Base-by-base conservation (phyloP, 2,888 invertebrate genomes). In the Drosophila pseudotalamancana region DNA sequence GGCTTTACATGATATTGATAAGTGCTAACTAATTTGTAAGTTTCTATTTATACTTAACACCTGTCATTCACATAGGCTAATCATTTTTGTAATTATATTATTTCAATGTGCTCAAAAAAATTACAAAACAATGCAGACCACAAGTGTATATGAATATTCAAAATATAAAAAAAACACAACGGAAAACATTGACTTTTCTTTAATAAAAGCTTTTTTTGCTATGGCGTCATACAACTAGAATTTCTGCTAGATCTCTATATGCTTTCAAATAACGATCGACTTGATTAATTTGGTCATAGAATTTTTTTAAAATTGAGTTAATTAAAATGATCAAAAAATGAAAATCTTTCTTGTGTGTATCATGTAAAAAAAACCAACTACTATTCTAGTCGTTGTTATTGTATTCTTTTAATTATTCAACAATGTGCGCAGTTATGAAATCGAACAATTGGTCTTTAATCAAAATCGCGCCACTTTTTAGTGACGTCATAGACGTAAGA, bases 31-130 rank as follows among this genome's bases (percentile, higher is more conserved):
- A 53, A 42, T 39, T 68, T 74, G 61, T 82, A 82, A 65, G 79
- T 79, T 77, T 85, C 75, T 82, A 83, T 79, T 82, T 82, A 82
- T 66, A 49, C 82, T 69, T 69, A 77, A 85, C 79, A 72, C 65
- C 51, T 53, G 55, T 53, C 66, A 54, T 72, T 67, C 61, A 64
- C 70, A 42, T 73, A 79, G 70, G 73, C 64, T 75, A 65, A 55
- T 43, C n/a, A 39, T 56, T 18, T 39, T 46, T 69, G 56, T 72
- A 76, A 59, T 69, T 73, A 72, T 55, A 55, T 39, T 65, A 16
- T 16, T 11, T 72, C 40, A 53, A 56, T 70, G 69, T 79, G 85
- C 85, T 85, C 85, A 85, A 81, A 70, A 34, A 62, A 51, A 37
- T 46, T 40, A 35, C 37, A 23, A 29, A 45, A 50, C 6, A 18